Evolutionary conservation across 2,797 vertebrate genomes (phyloP), one percentile per base, ranked within the genome.

Genomic region (Dryobates pubescens): DNA sequence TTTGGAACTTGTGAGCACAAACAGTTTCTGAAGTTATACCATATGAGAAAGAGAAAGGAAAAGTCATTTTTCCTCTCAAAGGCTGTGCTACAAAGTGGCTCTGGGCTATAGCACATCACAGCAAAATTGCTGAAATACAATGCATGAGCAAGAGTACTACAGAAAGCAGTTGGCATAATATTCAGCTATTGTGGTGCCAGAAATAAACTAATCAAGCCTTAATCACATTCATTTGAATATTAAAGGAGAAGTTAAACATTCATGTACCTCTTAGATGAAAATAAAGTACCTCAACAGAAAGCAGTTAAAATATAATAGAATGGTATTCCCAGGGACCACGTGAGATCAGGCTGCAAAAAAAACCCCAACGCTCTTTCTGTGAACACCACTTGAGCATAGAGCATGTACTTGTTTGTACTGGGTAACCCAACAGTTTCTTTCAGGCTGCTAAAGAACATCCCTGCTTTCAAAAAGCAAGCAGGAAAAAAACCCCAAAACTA

Each of bases 121-220:
- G 15, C 34, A 83, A 68, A 53, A 27, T 59, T 27, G 61, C 57
- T 67, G 13, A 65, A 92, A 65, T 47, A 68, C 57, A 87, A 3
- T 23, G 17, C 72, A 29, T 6, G 34, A 85, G 36, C 22, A 65
- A 41, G 34, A 27, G 45, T 59, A 8, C 51, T 49, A 16, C n/a
- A 36, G 65, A 93, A 85, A 59, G 67, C 22, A 36, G 7, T 14
- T 41, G 9, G 56, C 49, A 63, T 67, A 49, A 9, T 2, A 13
- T 30, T 89, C 73, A 78, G 47, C 69, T 70, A 1, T 51, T 51
- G 47, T 67, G 10, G 73, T 90, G 41, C 78, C 76, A 85, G 56
- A 80, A 94, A 81, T 92, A 75, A 92, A 69, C 82, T 89, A 82
- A 90, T 13, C 86, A 91, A 77, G 51, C 38, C 74, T 74, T 84